Percentiles rank a stretch among this genome's conserved stretches.
phyloP scores from a whole-genome alignment of 1,140 invertebrate genomes.

The Adoxophyes honmai region DNA sequence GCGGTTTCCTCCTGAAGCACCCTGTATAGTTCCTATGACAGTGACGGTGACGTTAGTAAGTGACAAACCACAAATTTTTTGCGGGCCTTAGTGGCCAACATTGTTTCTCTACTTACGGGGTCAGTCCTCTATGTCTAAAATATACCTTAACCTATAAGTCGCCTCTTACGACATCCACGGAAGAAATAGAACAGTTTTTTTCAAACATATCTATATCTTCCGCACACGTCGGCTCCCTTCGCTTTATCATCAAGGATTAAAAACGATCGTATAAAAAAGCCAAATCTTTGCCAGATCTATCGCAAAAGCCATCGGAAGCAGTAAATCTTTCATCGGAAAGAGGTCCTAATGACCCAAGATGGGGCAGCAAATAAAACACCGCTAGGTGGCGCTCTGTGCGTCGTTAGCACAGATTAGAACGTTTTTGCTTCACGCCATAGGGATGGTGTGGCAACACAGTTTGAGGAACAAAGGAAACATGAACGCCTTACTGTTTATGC shows the following conservation, averaged over 20 bases:
- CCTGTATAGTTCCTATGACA: too few relatives aligned
- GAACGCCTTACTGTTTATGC: too few relatives aligned
- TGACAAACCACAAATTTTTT: too few relatives aligned
- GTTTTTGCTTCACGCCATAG: background rate
- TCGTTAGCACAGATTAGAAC: background rate
- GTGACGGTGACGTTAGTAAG: too few relatives aligned
- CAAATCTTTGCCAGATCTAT: background rate
- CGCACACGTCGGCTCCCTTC: too few relatives aligned
- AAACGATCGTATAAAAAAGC: background rate
- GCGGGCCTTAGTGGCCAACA: background rate
- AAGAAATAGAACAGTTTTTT: background rate
- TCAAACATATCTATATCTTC: background rate
- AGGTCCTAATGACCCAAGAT: background rate
- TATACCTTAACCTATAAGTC: too few relatives aligned
- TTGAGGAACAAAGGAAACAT: background rate
- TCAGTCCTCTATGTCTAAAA: background rate
- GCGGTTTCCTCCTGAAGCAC: too few relatives aligned
- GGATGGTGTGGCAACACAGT: background rate
- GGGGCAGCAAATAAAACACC: background rate
- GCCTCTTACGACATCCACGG: too few relatives aligned
- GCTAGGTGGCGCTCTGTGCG: slow-evolving; percentile 1
- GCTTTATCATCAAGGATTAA: too few relatives aligned
- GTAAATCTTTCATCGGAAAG: slow-evolving; percentile 9
- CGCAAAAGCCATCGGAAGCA: background rate
- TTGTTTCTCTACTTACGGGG: background rate